phyloP scores from a whole-genome alignment of 2,113 vertebrate genomes.

The Rattus rattus region DNA sequence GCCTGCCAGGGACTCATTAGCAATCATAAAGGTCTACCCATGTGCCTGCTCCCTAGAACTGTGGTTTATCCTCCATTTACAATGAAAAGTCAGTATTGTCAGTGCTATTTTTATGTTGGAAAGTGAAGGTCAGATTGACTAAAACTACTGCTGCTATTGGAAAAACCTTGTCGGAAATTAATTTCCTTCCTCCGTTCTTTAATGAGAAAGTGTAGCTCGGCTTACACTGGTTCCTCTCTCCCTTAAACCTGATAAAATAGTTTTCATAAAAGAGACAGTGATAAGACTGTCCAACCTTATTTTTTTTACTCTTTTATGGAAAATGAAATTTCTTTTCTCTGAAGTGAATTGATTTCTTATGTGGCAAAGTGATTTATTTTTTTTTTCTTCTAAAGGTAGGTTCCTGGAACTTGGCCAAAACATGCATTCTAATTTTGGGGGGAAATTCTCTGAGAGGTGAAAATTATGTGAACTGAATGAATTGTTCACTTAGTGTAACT shows the following conservation, averaged over 20 bases:
- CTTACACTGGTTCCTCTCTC: neutral
- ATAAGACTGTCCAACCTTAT: neutral
- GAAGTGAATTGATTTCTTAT: constrained; percentile 45
- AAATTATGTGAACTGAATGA: neutral
- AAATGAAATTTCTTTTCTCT: neutral
- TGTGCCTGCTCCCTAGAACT: neutral
- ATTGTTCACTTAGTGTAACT: neutral
- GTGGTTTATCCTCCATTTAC: constrained; percentile 11
- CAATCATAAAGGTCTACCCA: neutral
- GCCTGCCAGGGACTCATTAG: neutral
- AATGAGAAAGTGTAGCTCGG: neutral
- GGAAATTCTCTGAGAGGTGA: neutral
- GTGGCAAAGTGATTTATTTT: neutral
- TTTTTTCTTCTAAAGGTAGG: neutral
- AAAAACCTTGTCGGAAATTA: neutral
- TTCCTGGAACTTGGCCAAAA: constrained; percentile 5
- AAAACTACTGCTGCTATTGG: neutral
- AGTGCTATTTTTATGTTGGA: neutral
- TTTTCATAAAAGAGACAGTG: neutral
- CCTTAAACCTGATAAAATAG: neutral
- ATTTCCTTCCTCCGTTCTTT: neutral
- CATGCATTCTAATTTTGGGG: neutral
- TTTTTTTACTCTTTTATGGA: constrained; percentile 17
- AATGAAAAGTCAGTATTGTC: neutral
- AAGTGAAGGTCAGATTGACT: neutral